Conservation (phyloP, 2,888 invertebrate species). For the Archips xylosteana region DNA sequence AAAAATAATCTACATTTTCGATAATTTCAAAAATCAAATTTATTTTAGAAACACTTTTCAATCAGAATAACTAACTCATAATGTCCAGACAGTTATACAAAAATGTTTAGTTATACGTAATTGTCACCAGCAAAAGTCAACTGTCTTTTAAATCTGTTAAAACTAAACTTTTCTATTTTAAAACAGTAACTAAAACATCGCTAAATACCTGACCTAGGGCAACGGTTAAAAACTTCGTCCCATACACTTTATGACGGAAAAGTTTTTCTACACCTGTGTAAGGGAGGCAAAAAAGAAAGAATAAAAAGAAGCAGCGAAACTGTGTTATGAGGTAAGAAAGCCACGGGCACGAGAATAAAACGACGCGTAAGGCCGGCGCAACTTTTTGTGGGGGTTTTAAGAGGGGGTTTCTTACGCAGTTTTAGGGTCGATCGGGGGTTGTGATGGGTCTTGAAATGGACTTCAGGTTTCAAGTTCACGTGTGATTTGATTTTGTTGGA, state of each 20-base stretch:
- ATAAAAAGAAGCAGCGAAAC: constrained; percentile 66
- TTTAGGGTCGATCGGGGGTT: constrained; percentile 15
- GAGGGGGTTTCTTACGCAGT: constrained; percentile 44
- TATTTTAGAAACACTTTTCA: too few species aligned
- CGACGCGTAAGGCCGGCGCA: constrained; percentile 78
- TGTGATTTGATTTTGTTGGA: not conserved
- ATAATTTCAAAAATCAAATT: too few species aligned
- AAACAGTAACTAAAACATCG: not conserved
- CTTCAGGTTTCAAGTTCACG: not conserved
- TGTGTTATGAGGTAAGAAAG: constrained; percentile 84
- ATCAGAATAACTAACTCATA: too few species aligned
- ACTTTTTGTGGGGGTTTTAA: constrained; percentile 67
- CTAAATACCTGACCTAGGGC: constrained; percentile 25
- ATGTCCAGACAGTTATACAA: too few species aligned
- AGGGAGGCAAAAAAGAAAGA: constrained; percentile 54
- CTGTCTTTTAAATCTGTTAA: not conserved
- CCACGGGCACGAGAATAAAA: constrained; percentile 81
- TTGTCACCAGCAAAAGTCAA: not conserved
- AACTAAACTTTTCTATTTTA: not conserved
- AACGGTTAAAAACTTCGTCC: constrained; percentile 42
- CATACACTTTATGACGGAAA: constrained; percentile 47
- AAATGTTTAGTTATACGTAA: too few species aligned
- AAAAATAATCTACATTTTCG: too few species aligned
- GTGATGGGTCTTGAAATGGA: not conserved
- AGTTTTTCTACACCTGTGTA: constrained; percentile 67